Evolutionary conservation across 2,113 vertebrate species (phyloP).

Genomic region (Percopsis transmontana): DNA sequence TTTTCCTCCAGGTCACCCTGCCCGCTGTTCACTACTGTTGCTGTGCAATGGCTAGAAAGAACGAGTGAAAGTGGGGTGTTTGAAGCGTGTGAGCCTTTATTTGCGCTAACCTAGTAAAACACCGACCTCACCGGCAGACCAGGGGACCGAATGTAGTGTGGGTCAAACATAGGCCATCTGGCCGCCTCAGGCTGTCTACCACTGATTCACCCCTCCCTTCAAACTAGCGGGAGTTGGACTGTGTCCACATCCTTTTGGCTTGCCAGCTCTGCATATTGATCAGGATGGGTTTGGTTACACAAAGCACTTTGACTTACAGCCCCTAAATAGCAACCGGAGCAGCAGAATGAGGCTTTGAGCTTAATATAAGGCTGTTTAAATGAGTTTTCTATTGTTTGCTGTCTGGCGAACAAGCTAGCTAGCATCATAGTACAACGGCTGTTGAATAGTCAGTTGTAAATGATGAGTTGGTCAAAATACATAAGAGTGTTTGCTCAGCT

Average conservation of each 20-base stretch:
- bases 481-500: conserved; percentile 55
- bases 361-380: conserved; percentile 21
- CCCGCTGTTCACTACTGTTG: not conserved
- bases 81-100: conserved; percentile 31
- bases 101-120: conserved; percentile 30
- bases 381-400: conserved; percentile 23
- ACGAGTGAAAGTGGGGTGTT: conserved; percentile 27
- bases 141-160: conserved; percentile 25
- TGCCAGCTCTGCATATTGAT: conserved; percentile 19
- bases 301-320: not conserved
- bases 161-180: conserved; percentile 50
- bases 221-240: conserved; percentile 22
- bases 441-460: conserved; percentile 24
- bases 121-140: conserved; percentile 36
- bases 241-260: conserved; percentile 21
- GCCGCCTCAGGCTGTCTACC: conserved; percentile 29
- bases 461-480: conserved; percentile 29
- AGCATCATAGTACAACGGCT: conserved; percentile 13
- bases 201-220: conserved; percentile 20
- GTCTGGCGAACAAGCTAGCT: conserved; percentile 20
- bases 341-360: conserved; percentile 6
- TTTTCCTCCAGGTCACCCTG: not conserved
- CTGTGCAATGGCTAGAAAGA: conserved; percentile 15
- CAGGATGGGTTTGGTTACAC: conserved; percentile 2
- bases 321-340: not conserved